A percentile compares a stretch with the other conserved stretches of the same genome.
Evolutionary conservation across 1,140 invertebrate species (phyloP).

Genomic region (Bombus ignitus): DNA sequence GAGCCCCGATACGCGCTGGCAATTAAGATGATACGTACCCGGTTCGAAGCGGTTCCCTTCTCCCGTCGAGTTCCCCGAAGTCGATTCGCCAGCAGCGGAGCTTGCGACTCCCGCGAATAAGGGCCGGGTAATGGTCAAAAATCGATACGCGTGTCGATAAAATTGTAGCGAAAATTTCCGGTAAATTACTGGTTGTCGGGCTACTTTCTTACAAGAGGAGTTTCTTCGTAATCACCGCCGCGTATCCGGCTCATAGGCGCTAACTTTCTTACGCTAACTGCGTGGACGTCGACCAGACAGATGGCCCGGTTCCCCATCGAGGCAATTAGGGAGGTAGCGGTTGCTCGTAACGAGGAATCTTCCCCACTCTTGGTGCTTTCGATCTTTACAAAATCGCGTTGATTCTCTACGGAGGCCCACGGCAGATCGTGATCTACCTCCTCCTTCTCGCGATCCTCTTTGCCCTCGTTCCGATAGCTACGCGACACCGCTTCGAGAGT

Average conservation of each 20-base stretch:
- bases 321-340: slow-evolving; percentile 45
- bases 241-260: slow-evolving; percentile 25
- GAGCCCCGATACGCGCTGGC: slow-evolving; percentile 40
- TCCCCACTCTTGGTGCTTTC: not conserved
- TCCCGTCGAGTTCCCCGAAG: slow-evolving; percentile 13
- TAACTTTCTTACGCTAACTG: slow-evolving; percentile 29
- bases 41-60: not conserved
- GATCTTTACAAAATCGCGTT: slow-evolving; percentile 8
- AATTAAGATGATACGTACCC: slow-evolving; percentile 71
- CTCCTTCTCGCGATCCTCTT: not conserved
- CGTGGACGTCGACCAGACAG: slow-evolving; percentile 6
- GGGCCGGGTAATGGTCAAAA: not conserved
- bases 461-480: not conserved
- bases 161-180: slow-evolving; percentile 29
- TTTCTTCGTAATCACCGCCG: slow-evolving; percentile 10
- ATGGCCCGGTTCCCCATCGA: slow-evolving; percentile 28
- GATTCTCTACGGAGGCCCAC: not conserved
- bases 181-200: slow-evolving; percentile 28
- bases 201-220: slow-evolving; percentile 31
- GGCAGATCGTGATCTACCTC: not conserved
- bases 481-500: not conserved
- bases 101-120: slow-evolving; percentile 6
- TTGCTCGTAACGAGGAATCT: slow-evolving; percentile 30
- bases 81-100: not conserved
- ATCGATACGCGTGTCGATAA: slow-evolving; percentile 36